A percentile compares a stretch with the other conserved stretches of the same genome.
Conservation (phyloP, 1,140 invertebrate species). For the Drosophila lowei region DNA sequence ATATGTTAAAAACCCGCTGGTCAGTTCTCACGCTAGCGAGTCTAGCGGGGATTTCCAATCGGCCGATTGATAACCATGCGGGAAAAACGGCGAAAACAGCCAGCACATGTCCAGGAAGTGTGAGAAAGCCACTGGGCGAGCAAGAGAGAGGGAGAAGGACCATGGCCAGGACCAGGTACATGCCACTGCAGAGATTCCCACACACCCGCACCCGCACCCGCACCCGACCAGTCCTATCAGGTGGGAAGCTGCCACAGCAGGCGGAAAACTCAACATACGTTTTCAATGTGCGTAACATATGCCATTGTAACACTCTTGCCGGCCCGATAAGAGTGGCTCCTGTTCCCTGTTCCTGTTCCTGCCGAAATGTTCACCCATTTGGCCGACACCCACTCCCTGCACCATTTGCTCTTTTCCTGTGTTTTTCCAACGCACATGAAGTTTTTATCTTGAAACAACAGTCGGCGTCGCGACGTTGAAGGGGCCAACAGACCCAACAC, state of each 20-base stretch:
- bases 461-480: constrained; percentile 52
- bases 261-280: constrained; percentile 75
- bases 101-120: constrained; percentile 62
- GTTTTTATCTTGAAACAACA: constrained; percentile 81
- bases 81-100: constrained; percentile 51
- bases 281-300: constrained; percentile 81
- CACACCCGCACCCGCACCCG: constrained; percentile 8
- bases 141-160: no score
- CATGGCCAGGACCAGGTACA: constrained; percentile 32
- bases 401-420: constrained; percentile 40
- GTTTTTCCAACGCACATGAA: constrained; percentile 78
- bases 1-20: constrained; percentile 30
- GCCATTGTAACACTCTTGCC: constrained; percentile 54
- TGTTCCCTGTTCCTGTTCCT: constrained; percentile 18
- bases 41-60: constrained; percentile 59
- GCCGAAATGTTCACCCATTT: constrained; percentile 37
- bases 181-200: constrained; percentile 47
- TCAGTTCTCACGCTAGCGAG: constrained; percentile 64
- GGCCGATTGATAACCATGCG: constrained; percentile 68
- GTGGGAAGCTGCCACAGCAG: constrained; percentile 31
- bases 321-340: constrained; percentile 60
- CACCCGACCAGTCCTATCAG: constrained; percentile 40
- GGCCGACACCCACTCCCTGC: constrained; percentile 6
- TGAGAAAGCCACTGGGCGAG: constrained; percentile 50
- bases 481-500: constrained; percentile 1